Evolutionary conservation across 2,113 vertebrate species (phyloP).

Genomic region (Podiceps cristatus): DNA sequence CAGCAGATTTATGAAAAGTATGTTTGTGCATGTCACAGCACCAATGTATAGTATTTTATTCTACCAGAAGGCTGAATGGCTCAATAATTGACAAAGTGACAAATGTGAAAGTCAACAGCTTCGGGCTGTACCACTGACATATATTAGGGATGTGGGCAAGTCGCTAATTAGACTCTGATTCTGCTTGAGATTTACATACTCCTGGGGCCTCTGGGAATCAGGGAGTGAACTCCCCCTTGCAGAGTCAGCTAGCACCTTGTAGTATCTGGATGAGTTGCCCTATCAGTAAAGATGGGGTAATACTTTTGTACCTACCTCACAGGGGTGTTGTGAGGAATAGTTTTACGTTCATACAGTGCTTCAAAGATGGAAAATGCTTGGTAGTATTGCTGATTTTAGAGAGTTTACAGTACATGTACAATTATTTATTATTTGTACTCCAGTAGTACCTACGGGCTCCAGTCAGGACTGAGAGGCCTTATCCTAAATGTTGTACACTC

Average conservation of each 20-base stretch:
- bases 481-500: background rate
- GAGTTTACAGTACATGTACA: slow-evolving; percentile 22
- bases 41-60: background rate
- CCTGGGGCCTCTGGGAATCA: background rate
- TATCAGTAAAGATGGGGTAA: background rate
- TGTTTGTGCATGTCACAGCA: background rate
- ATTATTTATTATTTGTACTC: slow-evolving; percentile 62
- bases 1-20: background rate
- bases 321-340: slow-evolving; percentile 68
- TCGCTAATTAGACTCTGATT: background rate
- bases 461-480: slow-evolving; percentile 49
- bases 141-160: background rate
- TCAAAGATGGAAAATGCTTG: slow-evolving; percentile 33
- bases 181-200: background rate
- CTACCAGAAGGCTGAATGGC: background rate
- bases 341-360: slow-evolving; percentile 45
- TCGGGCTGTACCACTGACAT: background rate
- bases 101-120: background rate
- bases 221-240: background rate
- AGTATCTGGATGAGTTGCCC: background rate
- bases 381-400: slow-evolving; percentile 29
- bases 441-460: background rate
- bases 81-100: background rate
- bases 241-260: slow-evolving; percentile 41
- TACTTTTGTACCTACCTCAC: slow-evolving; percentile 58